These are phyloP conservation scores for Pelusios castaneus DNA, from an alignment of 2,113 vertebrate species.

Conservation along the genomic window DNA sequence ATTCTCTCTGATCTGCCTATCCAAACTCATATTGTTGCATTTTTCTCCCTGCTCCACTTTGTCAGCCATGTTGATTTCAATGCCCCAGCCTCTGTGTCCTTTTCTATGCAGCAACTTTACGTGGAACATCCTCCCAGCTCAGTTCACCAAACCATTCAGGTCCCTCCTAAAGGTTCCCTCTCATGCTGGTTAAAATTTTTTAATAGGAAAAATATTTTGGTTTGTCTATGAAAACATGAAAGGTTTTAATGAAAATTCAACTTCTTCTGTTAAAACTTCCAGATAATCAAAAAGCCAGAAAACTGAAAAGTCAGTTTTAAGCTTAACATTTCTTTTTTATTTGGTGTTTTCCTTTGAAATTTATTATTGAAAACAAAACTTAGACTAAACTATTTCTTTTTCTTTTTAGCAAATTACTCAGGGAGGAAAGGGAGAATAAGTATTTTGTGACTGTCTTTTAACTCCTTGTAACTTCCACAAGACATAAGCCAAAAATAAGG, in stretches of 20 bases:
- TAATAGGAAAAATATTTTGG: not conserved
- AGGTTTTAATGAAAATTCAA: not conserved
- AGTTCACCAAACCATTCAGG: not conserved
- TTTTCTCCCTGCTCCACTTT: not conserved
- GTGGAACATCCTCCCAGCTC: not conserved
- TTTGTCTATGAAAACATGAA: not conserved
- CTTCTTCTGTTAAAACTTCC: not conserved
- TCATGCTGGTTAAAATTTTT: not conserved
- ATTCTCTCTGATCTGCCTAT: not conserved
- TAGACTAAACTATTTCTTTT: not conserved
- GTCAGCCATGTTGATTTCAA: not conserved
- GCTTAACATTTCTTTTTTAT: not conserved
- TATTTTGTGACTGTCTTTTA: not conserved
- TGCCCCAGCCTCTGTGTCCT: not conserved
- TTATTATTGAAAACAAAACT: not conserved
- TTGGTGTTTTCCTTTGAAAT: not conserved
- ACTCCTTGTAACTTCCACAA: not conserved
- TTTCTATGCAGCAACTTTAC: not conserved
- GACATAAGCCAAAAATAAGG: not conserved
- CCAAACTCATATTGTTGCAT: not conserved
- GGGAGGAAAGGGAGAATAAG: not conserved
- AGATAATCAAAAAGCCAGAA: not conserved
- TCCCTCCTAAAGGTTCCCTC: too few relatives aligned
- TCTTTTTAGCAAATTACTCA: not conserved
- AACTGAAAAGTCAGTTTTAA: not conserved